Conservation (phyloP, 2,797 vertebrate genomes). For the Enteromius fasciolatus region DNA sequence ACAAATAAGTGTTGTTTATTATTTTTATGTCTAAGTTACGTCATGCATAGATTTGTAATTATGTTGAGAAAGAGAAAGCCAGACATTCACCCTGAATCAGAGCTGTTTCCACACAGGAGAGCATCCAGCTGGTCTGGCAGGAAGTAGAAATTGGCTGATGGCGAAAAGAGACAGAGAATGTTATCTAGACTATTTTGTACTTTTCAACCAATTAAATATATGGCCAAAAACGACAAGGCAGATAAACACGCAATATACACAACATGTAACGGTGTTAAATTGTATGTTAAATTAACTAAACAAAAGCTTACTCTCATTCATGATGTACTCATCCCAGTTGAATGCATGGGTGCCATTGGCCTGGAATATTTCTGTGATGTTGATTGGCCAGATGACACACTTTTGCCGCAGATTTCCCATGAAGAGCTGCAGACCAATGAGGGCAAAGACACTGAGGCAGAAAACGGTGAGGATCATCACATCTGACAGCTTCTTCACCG, state of each 20-base stretch:
- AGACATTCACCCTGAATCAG: constrained; percentile 93
- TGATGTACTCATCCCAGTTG: constrained; percentile 94
- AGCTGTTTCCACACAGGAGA: constrained; percentile 97
- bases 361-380: constrained; percentile 83
- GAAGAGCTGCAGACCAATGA: constrained; percentile 97
- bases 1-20: not conserved
- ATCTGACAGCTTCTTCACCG: constrained; percentile 99
- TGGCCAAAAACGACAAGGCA: not conserved
- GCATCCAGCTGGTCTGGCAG: constrained; percentile 88
- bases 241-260: not conserved
- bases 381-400: constrained; percentile 95
- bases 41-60: not conserved
- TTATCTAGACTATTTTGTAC: constrained; percentile 48
- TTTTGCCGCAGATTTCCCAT: constrained; percentile 98
- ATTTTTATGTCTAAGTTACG: not conserved
- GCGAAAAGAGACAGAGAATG: constrained; percentile 50
- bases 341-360: constrained; percentile 87
- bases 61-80: not conserved
- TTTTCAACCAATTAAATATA: not conserved
- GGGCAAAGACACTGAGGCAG: constrained; percentile 97
- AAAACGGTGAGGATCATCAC: constrained; percentile 99
- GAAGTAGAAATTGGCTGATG: constrained; percentile 92
- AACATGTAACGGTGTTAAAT: not conserved
- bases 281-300: not conserved
- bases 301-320: constrained; percentile 88